Evolutionary conservation across 2,888 invertebrate genomes (phyloP).

Genomic region (Catotricha subobsoleta): DNA sequence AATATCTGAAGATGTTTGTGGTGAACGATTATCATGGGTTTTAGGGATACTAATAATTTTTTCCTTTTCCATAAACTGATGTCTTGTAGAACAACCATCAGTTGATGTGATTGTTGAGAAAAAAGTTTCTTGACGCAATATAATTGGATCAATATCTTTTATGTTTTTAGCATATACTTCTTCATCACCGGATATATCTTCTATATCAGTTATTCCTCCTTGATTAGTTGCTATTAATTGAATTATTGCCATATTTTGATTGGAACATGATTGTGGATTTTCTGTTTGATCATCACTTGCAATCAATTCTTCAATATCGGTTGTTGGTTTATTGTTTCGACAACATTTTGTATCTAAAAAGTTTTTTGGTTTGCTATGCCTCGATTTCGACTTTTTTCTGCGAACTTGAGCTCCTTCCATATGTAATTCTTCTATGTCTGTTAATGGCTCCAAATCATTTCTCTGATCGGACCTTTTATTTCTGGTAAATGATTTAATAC

Average conservation of each 20-base stretch:
- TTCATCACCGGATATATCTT: constrained; percentile 30
- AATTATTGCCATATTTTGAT: background rate
- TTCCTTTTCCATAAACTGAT: constrained; percentile 3
- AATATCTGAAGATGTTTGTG: background rate
- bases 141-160: constrained; percentile 8
- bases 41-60: constrained; percentile 12
- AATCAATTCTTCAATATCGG: constrained; percentile 20
- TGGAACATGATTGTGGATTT: background rate
- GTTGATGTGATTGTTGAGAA: constrained; percentile 13
- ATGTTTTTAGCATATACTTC: constrained; percentile 4
- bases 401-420: constrained; percentile 20
- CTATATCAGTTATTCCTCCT: constrained; percentile 26
- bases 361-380: constrained; percentile 2
- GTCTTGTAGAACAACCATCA: constrained; percentile 6
- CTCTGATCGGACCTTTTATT: background rate
- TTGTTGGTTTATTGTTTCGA: constrained; percentile 10
- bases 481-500: constrained; percentile 14
- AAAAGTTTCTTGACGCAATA: constrained; percentile 12
- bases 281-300: constrained; percentile 11
- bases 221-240: background rate
- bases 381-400: constrained; percentile 23
- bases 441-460: constrained; percentile 24
- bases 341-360: background rate
- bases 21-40: background rate
- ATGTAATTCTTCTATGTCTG: constrained; percentile 32